Conservation (phyloP, 2,113 vertebrate genomes). For the Phycodurus eques region DNA sequence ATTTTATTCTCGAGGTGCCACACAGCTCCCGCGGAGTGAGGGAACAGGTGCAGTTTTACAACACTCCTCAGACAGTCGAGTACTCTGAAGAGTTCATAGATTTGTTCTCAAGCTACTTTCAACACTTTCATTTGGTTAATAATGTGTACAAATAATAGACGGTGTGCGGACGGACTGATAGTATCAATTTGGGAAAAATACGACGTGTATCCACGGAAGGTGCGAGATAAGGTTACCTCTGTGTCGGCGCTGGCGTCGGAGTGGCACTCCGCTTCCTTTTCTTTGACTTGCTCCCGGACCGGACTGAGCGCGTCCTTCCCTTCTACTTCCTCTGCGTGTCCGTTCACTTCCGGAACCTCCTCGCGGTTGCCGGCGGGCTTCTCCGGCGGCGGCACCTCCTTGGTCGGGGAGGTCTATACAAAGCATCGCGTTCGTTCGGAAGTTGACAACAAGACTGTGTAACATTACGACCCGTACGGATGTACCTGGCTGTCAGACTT, state of each 20-base stretch:
- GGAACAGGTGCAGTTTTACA: no score
- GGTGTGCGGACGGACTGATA: no score
- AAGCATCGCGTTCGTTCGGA: background rate
- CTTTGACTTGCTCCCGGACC: constrained; percentile 64
- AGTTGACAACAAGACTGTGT: background rate
- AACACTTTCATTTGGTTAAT: no score
- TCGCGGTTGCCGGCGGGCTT: constrained; percentile 57
- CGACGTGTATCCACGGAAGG: background rate
- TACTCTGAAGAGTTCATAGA: no score
- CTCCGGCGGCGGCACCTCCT: constrained; percentile 45
- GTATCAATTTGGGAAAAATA: background rate
- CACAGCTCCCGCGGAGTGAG: no score
- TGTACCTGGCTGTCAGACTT: constrained; percentile 83
- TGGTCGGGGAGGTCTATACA: constrained; percentile 57
- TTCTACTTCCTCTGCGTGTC: constrained; percentile 68
- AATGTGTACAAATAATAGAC: no score
- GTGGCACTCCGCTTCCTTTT: constrained; percentile 70
- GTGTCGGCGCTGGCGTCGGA: constrained; percentile 73
- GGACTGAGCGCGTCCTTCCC: constrained; percentile 64
- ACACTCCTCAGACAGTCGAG: no score
- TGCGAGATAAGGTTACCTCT: constrained; percentile 71
- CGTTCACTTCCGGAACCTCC: constrained; percentile 61
- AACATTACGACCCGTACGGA: background rate
- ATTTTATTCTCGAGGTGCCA: no score
- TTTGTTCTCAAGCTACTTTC: no score